These are phyloP conservation scores for Ctenicera cuprea DNA, from an alignment of 2,888 invertebrate species.

Conservation along the genomic window DNA sequence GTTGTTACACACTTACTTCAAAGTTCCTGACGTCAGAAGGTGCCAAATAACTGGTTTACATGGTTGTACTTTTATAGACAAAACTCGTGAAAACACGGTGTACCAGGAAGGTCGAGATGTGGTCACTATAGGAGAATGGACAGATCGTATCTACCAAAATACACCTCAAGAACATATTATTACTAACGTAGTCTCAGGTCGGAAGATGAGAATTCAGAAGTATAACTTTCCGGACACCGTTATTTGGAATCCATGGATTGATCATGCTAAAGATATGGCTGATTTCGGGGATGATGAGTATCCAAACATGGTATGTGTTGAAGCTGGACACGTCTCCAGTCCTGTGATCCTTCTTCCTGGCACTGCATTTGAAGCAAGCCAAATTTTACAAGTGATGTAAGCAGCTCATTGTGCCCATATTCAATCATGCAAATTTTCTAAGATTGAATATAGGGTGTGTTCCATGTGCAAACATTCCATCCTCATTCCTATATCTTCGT, in stretches of 20 bases:
- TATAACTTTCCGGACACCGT: slow-evolving; percentile 97
- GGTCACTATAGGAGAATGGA: slow-evolving; percentile 93
- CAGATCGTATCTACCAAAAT: slow-evolving; percentile 94
- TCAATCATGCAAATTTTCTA: slow-evolving; percentile 6
- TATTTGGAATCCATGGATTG: slow-evolving; percentile 98
- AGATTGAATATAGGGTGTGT: slow-evolving; percentile 39
- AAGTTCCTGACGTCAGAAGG: slow-evolving; percentile 94
- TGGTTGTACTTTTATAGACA: slow-evolving; percentile 84
- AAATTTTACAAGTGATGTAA: slow-evolving; percentile 86
- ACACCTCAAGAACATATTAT: slow-evolving; percentile 95
- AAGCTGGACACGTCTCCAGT: slow-evolving; percentile 92
- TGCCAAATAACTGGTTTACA: slow-evolving; percentile 95
- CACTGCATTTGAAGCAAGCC: slow-evolving; percentile 94
- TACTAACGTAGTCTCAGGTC: slow-evolving; percentile 92
- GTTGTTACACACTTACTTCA: slow-evolving; percentile 95
- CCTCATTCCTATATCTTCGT: slow-evolving; percentile 54
- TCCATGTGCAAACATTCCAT: slow-evolving; percentile 52
- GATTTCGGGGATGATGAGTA: slow-evolving; percentile 99
- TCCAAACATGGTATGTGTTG: slow-evolving; percentile 97
- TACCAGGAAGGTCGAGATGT: slow-evolving; percentile 94
- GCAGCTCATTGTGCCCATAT: slow-evolving; percentile 56
- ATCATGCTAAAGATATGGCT: slow-evolving; percentile 92
- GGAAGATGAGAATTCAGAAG: slow-evolving; percentile 95
- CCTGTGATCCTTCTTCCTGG: slow-evolving; percentile 92
- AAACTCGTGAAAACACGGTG: slow-evolving; percentile 89